Percentiles rank a stretch among this genome's conserved stretches.
phyloP scores from a whole-genome alignment of 2,797 vertebrate genomes.

The Kryptopterus vitreolus region DNA sequence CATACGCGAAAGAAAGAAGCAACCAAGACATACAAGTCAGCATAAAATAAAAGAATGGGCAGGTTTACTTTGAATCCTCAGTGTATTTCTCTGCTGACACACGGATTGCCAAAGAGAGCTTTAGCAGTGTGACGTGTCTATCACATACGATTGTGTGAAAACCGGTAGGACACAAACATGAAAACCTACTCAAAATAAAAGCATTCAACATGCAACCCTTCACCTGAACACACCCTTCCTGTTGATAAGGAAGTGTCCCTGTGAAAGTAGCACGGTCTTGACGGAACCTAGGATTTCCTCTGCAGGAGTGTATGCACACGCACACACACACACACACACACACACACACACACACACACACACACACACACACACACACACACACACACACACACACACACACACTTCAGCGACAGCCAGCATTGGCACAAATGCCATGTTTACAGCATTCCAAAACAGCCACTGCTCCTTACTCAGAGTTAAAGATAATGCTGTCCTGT shows the following conservation, averaged over 20 bases:
- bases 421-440: constrained; percentile 1
- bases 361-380: constrained; percentile 7
- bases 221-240: constrained; percentile 62
- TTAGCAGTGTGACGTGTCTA: neutral
- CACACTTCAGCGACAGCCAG: constrained; percentile 8
- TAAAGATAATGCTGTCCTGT: constrained; percentile 19
- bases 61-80: neutral
- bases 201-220: constrained; percentile 44
- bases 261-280: constrained; percentile 61
- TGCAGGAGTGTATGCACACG: constrained; percentile 17
- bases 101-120: no score
- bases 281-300: constrained; percentile 52
- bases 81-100: no score
- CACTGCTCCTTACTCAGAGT: constrained; percentile 8
- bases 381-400: constrained; percentile 1
- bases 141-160: no score
- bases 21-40: neutral
- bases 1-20: neutral
- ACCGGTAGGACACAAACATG: no score
- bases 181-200: neutral
- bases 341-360: constrained; percentile 15
- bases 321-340: constrained; percentile 4
- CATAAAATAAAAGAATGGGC: no score
- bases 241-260: constrained; percentile 66
- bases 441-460: constrained; percentile 9